Base-by-base conservation (phyloP, 2,888 invertebrate genomes). In the Nemotelus pantherinus region DNA sequence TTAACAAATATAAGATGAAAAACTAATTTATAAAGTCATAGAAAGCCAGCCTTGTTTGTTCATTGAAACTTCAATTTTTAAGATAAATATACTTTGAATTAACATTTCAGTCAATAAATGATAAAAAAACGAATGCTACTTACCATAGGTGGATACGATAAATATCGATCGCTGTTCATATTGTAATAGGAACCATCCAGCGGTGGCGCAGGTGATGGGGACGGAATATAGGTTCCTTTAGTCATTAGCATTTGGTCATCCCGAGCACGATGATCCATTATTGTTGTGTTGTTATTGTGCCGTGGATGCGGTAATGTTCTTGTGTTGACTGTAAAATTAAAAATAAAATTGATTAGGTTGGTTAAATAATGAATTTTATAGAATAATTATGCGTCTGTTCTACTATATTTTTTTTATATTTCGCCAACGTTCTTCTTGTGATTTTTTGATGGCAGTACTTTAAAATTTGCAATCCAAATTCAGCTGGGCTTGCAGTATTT, bases 101-200 rank as follows among this genome's bases (percentile, higher is more conserved):
- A 25, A 25, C 25, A 25, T 25, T 25, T 25, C 25, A 25, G 1
- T 25, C 25, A 25, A 25, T 25, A 25, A 25, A 25, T 25, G 25
- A 25, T 25, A 25, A 1, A 25, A n/a, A 25, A 25, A 25, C 1
- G 1, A 25, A 25, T 25, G 25, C 25, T 64, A 84, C 86, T 86
- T 82, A 87, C 84, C 80, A 91, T 88, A 72, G 94, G 94, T 50
- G 94, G 94, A 87, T 94, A 94, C 1, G 94, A 94, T 77, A 94
- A 89, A 85, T 94, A 95, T 83, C 94, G 89, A 80, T 94, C 93
- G 2, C 93, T 93, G 63, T 91, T 88, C 91, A 93, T 93, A 85
- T 94, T 94, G 89, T 93, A 94, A 85, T 93, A 94, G 55, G 93
- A 92, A 70, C 93, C 94, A 84, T 93, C 93, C 48, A 93, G 89